Percentiles rank a stretch among this genome's conserved stretches.
Conservation (phyloP, 2,113 vertebrate species). For the Ptychochromis oligacanthus region DNA sequence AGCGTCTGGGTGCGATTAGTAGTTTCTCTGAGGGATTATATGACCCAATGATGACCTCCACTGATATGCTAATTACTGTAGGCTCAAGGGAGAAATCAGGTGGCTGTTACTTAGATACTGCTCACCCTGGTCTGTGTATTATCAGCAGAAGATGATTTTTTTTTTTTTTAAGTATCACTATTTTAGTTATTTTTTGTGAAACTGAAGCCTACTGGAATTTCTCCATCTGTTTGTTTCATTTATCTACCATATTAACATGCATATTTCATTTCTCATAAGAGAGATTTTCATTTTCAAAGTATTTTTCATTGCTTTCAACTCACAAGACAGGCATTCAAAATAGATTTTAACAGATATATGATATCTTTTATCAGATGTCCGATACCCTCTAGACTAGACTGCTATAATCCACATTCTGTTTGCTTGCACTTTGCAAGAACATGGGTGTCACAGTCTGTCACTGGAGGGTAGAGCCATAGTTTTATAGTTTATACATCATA, state of each 20-base stretch:
- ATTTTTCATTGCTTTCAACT: background rate
- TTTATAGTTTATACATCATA: background rate
- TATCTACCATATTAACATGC: background rate
- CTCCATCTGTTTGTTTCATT: background rate
- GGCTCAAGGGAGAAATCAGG: constrained; percentile 4
- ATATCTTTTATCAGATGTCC: background rate
- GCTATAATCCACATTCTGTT: constrained; percentile 5
- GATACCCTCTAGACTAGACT: background rate
- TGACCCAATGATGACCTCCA: constrained; percentile 57
- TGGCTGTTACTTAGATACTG: constrained; percentile 1
- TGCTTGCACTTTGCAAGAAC: background rate
- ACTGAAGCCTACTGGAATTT: background rate
- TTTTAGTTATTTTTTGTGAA: background rate
- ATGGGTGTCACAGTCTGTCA: background rate
- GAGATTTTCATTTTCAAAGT: background rate
- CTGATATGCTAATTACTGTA: constrained; percentile 57
- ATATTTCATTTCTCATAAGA: background rate
- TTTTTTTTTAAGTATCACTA: too few species aligned
- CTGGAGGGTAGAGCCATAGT: background rate
- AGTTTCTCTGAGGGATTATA: constrained; percentile 52
- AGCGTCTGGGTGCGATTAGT: constrained; percentile 63
- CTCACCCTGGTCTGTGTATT: background rate
- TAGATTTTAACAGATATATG: background rate
- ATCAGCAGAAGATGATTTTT: background rate
- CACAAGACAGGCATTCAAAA: background rate